Evolutionary conservation across 2,888 invertebrate genomes (phyloP).

Genomic region (Meghimatium bilineatum): DNA sequence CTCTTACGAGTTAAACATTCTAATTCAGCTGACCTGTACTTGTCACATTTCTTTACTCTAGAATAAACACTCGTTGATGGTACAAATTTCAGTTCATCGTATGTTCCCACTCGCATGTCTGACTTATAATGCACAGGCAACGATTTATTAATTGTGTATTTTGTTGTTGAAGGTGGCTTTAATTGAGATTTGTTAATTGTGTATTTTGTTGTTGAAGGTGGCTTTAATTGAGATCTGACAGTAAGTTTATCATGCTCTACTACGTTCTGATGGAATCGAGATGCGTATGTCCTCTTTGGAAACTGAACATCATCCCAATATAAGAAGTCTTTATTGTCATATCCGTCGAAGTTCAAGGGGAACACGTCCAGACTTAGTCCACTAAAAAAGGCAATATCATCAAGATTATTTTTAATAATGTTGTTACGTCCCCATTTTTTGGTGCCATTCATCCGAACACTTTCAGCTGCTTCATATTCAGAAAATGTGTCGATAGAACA

Average conservation of each 20-base stretch:
- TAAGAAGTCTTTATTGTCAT: background rate
- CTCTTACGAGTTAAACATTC: constrained; percentile 27
- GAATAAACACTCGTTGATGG: background rate
- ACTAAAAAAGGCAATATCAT: constrained; percentile 25
- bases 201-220: background rate
- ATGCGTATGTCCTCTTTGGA: background rate
- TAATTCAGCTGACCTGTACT: constrained; percentile 18
- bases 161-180: background rate
- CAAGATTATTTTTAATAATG: background rate
- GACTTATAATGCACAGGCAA: background rate
- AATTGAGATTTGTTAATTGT: background rate
- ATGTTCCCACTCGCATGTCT: too few species aligned
- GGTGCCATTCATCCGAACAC: background rate
- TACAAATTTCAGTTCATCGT: background rate
- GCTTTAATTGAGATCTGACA: background rate
- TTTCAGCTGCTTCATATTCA: background rate
- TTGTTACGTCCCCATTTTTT: background rate
- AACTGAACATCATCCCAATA: constrained; percentile 33
- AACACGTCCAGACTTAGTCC: constrained; percentile 32
- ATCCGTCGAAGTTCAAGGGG: background rate
- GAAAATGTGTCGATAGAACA: background rate
- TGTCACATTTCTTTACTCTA: constrained; percentile 30
- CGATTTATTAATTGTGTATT: background rate
- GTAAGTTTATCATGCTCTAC: background rate
- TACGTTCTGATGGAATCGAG: background rate